These are phyloP conservation scores for Ophioninae sp. DNA, from an alignment of 2,888 invertebrate genomes.

Conservation along the genomic window DNA sequence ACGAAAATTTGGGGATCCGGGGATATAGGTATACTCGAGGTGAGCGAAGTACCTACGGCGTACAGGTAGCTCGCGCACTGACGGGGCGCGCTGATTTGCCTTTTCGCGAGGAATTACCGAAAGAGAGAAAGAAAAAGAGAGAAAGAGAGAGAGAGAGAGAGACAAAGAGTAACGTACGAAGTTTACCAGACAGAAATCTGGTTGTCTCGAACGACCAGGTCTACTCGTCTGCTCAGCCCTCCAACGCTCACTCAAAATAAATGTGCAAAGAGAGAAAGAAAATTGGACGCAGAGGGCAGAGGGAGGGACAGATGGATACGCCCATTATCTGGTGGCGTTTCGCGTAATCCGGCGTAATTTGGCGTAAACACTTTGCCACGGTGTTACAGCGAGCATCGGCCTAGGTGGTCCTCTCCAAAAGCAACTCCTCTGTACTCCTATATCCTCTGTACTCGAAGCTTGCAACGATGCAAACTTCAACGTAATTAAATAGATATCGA, in stretches of 20 bases:
- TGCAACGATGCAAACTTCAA: too few species aligned
- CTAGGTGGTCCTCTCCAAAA: constrained; percentile 62
- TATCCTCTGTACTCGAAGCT: background rate
- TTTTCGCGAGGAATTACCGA: constrained; percentile 10
- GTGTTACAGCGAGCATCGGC: constrained; percentile 52
- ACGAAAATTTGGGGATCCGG: background rate
- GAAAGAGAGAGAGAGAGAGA: background rate
- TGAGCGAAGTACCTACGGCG: background rate
- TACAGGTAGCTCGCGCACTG: background rate
- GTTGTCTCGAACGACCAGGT: constrained; percentile 25
- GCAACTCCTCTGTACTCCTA: background rate
- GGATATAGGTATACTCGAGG: background rate
- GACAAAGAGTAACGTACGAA: constrained; percentile 13
- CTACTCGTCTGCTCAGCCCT: constrained; percentile 35
- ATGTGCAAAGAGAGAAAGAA: constrained; percentile 28
- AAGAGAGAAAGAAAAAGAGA: constrained; percentile 13
- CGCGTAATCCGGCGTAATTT: constrained; percentile 69
- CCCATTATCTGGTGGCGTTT: constrained; percentile 62
- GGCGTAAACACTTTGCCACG: constrained; percentile 64
- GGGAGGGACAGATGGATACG: constrained; percentile 34
- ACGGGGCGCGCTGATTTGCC: constrained; percentile 11
- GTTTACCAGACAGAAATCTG: constrained; percentile 35
- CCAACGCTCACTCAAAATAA: constrained; percentile 19
- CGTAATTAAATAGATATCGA: too few species aligned
- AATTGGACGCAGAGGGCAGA: constrained; percentile 19